Evolutionary conservation across 1,140 invertebrate species (phyloP), one percentile per base, ranked within the genome.

Genomic region (Geopemphigus sp.): DNA sequence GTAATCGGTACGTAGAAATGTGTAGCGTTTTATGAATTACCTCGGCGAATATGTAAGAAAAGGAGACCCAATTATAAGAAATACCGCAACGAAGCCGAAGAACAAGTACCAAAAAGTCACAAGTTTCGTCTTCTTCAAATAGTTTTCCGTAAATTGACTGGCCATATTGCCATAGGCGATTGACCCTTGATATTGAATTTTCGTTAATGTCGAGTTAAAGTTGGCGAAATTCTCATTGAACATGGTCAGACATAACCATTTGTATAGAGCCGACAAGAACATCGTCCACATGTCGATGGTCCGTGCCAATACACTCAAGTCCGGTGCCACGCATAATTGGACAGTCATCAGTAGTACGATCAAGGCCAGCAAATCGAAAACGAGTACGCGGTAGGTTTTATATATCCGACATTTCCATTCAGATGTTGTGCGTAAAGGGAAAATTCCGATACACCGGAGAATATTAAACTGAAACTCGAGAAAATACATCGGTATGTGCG

Each of bases 271-370:
- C 5, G 74, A 47, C 5, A 63, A 12, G 22, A 47, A 19, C 74
- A 78, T 63, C 1, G 74, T 78, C 74, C 74, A 78, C 1, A 78
- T 78, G 39, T 78, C 74, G 5, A 78, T 61, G 56, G 57, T 78
- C 17, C 39, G n/a, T 0, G 74, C 57, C 57, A 78, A 50, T 1
- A 29, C 5, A 0, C 22, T 61, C 11, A 78, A 15, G 11, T 61
- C 56, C 12, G 74, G 19, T 2, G 74, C 15, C 10, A 29, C 45
- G 0, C 26, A 19, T 22, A 78, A 47, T 29, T 78, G 74, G 6
- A 61, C 22, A 12, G 4, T 63, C 74, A 78, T 61, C 14, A 47
- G 15, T 6, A 53, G 0, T 5, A 22, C 26, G 0, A 26, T 3
- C 1, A 14, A 22, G 11, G n/a, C 1, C 0, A 59, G 22, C 6